Evolutionary conservation across 1,140 invertebrate species (phyloP).

Genomic region (Drosophila nannoptera): DNA sequence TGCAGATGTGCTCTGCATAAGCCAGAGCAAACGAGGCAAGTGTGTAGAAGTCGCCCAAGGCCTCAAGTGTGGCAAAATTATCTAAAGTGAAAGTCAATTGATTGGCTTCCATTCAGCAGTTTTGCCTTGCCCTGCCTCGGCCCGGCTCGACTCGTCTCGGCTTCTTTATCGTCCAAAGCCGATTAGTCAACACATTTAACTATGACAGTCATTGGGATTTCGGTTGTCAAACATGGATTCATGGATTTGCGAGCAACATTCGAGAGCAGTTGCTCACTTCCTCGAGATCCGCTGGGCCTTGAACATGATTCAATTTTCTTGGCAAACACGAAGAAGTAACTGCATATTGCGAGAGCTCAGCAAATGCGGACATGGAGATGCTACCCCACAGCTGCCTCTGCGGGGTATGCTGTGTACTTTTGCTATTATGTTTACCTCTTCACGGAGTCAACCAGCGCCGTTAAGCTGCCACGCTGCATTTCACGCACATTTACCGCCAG

Average conservation of each 20-base stretch:
- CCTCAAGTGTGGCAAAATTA: conserved; percentile 43
- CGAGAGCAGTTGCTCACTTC: conserved; percentile 8
- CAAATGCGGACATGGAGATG: no score
- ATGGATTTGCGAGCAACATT: conserved; percentile 28
- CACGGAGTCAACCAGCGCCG: conserved; percentile 16
- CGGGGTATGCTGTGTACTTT: not conserved
- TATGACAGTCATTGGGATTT: conserved; percentile 23
- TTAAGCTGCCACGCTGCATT: conserved; percentile 40
- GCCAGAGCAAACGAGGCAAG: conserved; percentile 2
- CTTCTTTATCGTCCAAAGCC: conserved; percentile 36
- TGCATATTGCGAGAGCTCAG: not conserved
- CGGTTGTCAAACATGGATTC: conserved; percentile 42
- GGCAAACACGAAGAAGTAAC: conserved; percentile 9
- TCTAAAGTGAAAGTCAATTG: conserved; percentile 65
- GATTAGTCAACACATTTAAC: conserved; percentile 45
- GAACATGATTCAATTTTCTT: conserved; percentile 27
- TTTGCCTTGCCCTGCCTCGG: conserved; percentile 30
- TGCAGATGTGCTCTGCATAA: conserved; percentile 47
- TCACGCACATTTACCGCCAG: conserved; percentile 32
- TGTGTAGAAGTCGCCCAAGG: conserved; percentile 9
- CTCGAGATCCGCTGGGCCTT: not conserved
- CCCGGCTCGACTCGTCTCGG: not conserved
- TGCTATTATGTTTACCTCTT: not conserved
- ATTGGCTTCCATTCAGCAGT: conserved; percentile 61
- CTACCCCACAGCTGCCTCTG: not conserved